Conservation (phyloP, 1,140 invertebrate species). For the Lepidurus apus region DNA sequence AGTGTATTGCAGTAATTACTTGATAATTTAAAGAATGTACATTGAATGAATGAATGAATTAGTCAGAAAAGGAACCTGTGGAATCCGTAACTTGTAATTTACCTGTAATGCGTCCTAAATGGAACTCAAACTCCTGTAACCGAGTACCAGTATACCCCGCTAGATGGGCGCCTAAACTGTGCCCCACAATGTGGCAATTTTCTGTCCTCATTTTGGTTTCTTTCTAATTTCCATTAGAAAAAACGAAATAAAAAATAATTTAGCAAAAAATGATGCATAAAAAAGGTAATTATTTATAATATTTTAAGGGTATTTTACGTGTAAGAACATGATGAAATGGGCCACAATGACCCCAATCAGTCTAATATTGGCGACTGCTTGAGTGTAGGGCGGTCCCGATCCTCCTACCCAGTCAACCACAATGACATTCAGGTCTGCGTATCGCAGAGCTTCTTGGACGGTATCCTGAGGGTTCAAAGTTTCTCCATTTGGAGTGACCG, state of each 20-base stretch:
- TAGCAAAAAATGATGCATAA: constrained; percentile 25
- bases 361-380: constrained; percentile 84
- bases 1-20: too few relatives aligned
- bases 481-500: background rate
- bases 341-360: constrained; percentile 75
- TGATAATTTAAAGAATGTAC: too few relatives aligned
- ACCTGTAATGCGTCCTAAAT: constrained; percentile 61
- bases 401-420: constrained; percentile 79
- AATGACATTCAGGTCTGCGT: constrained; percentile 65
- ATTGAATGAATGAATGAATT: too few relatives aligned
- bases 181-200: constrained; percentile 74
- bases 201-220: constrained; percentile 47
- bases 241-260: background rate
- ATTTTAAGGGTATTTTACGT: constrained; percentile 44
- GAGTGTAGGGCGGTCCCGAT: constrained; percentile 77
- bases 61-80: too few relatives aligned
- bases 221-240: constrained; percentile 42
- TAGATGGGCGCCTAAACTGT: constrained; percentile 81
- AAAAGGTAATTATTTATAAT: constrained; percentile 25
- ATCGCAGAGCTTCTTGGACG: constrained; percentile 57
- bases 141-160: constrained; percentile 74
- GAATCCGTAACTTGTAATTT: constrained; percentile 27
- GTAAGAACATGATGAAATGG: constrained; percentile 55
- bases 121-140: constrained; percentile 56
- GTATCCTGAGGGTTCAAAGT: constrained; percentile 47